A percentile compares a stretch with the other conserved stretches of the same genome.
Evolutionary conservation across 2,113 vertebrate genomes (phyloP).

Genomic region (Neomonachus schauinslandi): DNA sequence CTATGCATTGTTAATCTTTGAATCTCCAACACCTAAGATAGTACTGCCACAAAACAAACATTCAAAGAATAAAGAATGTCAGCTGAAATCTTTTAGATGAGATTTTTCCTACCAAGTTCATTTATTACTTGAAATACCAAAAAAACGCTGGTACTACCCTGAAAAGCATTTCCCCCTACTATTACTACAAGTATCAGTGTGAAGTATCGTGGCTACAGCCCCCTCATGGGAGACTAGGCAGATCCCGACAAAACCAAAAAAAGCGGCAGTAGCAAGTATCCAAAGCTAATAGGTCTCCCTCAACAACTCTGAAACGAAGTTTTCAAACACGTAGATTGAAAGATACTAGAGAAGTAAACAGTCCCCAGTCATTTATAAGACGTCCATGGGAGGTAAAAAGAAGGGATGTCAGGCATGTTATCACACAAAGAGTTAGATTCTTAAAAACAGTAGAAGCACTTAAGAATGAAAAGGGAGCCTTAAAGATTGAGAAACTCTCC

Average conservation of each 20-base stretch:
- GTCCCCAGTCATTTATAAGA: not conserved
- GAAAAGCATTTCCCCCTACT: not conserved
- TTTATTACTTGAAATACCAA: not conserved
- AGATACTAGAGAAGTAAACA: not conserved
- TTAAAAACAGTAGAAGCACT: not conserved
- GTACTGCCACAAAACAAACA: not conserved
- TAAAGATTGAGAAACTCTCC: not conserved
- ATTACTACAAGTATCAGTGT: not conserved
- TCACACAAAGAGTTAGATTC: not conserved
- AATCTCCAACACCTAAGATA: not conserved
- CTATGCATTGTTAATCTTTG: not conserved
- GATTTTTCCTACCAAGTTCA: not conserved
- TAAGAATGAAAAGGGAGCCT: not conserved
- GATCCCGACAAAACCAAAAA: not conserved
- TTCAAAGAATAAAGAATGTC: not conserved
- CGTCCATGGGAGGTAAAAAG: not conserved
- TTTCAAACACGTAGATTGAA: not conserved
- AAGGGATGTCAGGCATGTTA: not conserved
- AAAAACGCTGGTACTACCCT: not conserved
- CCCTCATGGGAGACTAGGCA: not conserved
- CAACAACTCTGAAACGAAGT: not conserved
- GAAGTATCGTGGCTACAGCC: not conserved
- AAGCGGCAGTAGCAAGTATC: not conserved
- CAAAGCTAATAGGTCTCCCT: not conserved
- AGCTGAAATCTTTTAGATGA: not conserved